A percentile compares a stretch with the other conserved stretches of the same genome.
Evolutionary conservation across 2,113 vertebrate species (phyloP).

Genomic region (Emydocephalus ijimae): DNA sequence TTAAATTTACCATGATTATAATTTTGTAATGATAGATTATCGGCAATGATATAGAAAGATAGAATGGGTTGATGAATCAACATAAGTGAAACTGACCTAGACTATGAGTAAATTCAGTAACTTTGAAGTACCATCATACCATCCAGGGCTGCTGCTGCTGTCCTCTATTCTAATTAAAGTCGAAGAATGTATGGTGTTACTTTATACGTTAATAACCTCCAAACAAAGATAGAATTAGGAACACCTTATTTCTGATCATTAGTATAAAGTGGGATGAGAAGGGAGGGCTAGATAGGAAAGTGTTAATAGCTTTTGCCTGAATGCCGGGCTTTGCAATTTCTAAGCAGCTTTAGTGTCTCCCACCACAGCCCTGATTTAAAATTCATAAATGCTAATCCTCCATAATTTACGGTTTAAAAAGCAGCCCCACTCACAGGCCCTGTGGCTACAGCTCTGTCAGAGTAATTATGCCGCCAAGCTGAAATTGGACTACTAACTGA

Average conservation of each 20-base stretch:
- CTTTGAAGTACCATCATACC: neutral
- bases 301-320: conserved; percentile 84
- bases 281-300: conserved; percentile 73
- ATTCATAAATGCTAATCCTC: conserved; percentile 99
- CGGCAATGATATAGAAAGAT: neutral
- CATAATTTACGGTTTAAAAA: conserved; percentile 99
- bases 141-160: neutral
- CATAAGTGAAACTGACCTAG: neutral
- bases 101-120: neutral
- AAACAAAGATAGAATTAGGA: conserved; percentile 40
- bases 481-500: conserved; percentile 98
- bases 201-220: neutral
- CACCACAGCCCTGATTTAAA: conserved; percentile 99
- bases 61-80: neutral
- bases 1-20: neutral
- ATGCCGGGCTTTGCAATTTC: conserved; percentile 90
- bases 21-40: neutral
- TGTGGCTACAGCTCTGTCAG: conserved; percentile 99
- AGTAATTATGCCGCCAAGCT: conserved; percentile 99
- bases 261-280: conserved; percentile 18
- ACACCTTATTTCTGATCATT: conserved; percentile 36
- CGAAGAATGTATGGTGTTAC: neutral
- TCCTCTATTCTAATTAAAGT: neutral
- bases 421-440: conserved; percentile 98
- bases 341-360: conserved; percentile 99